These are phyloP conservation scores for Gallinago undulata DNA, from an alignment of 2,113 vertebrate genomes.

Conservation along the genomic window DNA sequence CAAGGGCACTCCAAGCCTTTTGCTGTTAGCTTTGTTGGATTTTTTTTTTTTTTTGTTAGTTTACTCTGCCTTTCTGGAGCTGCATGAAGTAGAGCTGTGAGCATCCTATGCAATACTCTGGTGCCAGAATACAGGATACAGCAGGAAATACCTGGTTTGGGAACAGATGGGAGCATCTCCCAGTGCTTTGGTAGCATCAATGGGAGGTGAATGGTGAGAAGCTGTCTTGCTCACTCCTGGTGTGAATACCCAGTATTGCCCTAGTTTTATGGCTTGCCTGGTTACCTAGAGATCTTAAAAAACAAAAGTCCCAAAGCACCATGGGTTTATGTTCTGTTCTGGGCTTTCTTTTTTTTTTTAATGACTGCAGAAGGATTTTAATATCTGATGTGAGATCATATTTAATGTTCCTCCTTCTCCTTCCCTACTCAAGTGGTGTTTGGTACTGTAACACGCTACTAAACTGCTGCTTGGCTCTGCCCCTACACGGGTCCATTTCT, in stretches of 20 bases:
- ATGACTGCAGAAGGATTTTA: neutral
- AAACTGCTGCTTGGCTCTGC: neutral
- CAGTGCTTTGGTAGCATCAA: neutral
- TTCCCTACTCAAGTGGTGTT: neutral
- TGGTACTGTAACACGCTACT: neutral
- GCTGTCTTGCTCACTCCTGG: neutral
- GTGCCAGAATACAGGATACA: neutral
- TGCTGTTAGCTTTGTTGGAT: neutral
- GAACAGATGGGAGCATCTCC: neutral
- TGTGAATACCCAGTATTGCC: neutral
- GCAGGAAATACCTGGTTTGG: neutral
- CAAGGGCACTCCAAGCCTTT: neutral
- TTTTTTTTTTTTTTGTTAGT: neutral
- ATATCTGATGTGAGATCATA: neutral
- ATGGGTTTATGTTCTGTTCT: neutral
- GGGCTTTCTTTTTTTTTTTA: neutral
- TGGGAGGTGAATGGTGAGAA: neutral
- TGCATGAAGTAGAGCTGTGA: neutral
- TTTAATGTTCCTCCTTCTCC: neutral
- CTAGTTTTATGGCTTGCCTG: neutral
- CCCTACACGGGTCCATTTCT: neutral
- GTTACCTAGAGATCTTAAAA: neutral
- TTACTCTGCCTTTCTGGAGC: neutral
- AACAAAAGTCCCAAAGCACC: neutral
- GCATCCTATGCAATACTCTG: neutral